phyloP scores from a whole-genome alignment of 2,888 invertebrate genomes.

The Cryptops parisi region DNA sequence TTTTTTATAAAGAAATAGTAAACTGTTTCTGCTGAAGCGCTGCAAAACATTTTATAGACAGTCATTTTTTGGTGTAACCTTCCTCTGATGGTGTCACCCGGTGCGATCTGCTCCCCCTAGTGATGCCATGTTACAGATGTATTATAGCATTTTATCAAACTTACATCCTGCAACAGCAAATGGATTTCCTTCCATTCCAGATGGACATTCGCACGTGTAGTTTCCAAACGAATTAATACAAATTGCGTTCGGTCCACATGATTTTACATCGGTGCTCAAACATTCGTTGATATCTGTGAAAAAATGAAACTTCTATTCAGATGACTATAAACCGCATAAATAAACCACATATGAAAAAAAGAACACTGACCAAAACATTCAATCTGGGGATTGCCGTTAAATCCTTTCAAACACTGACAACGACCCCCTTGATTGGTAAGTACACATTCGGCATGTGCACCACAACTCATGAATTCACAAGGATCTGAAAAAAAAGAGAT shows the following conservation, averaged over 20 bases:
- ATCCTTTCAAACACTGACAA: constrained; percentile 40
- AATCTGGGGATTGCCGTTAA: constrained; percentile 67
- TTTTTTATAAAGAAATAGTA: no score
- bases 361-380: constrained; percentile 44
- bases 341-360: constrained; percentile 13
- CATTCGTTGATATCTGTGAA: constrained; percentile 68
- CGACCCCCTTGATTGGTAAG: constrained; percentile 48
- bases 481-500: no score
- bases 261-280: constrained; percentile 42
- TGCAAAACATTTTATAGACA: no score
- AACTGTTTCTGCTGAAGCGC: no score
- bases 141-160: no score
- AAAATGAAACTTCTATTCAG: no score
- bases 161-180: constrained; percentile 6
- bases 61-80: no score
- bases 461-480: constrained; percentile 77
- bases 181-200: constrained; percentile 74
- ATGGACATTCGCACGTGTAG: constrained; percentile 71
- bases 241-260: constrained; percentile 75
- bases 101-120: no score
- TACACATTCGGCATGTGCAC: constrained; percentile 77
- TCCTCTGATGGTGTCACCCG: neutral
- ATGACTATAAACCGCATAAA: neutral
- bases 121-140: no score
- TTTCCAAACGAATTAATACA: constrained; percentile 76